These are phyloP conservation scores for Habrosyne pyritoides DNA, from an alignment of 2,888 invertebrate genomes.

Conservation along the genomic window DNA sequence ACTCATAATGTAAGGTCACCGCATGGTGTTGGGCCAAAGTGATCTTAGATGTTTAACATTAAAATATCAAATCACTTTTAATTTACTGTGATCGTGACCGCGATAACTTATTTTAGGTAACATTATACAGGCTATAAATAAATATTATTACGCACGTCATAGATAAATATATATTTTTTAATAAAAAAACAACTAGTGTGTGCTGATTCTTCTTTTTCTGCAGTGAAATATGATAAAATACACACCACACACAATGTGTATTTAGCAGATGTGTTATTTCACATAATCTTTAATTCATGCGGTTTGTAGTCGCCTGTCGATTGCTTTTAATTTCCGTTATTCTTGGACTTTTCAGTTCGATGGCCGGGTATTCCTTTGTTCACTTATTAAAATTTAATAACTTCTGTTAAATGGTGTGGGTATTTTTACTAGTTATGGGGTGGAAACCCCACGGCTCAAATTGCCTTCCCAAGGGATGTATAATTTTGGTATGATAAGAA, in stretches of 20 bases:
- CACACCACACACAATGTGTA: neutral
- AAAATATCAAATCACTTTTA: too few relatives aligned
- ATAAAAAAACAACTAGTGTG: neutral
- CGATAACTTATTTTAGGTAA: too few relatives aligned
- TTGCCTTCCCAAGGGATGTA: too few relatives aligned
- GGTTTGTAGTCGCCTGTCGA: neutral
- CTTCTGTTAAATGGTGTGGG: neutral
- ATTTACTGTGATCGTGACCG: too few relatives aligned
- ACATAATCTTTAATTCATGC: neutral
- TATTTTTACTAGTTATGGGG: neutral
- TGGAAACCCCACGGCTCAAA: too few relatives aligned
- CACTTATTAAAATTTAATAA: neutral
- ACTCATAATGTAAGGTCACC: too few relatives aligned
- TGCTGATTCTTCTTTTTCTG: neutral
- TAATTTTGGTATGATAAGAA: too few relatives aligned
- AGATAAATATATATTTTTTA: too few relatives aligned
- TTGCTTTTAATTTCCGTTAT: neutral
- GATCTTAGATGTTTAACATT: too few relatives aligned
- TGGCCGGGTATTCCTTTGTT: neutral
- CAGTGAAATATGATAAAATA: neutral
- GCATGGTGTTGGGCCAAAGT: too few relatives aligned
- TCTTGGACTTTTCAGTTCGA: neutral
- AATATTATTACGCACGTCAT: too few relatives aligned
- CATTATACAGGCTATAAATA: too few relatives aligned
- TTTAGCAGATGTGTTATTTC: neutral